Conservation (phyloP, 2,888 invertebrate species). For the Ctena decussata region DNA sequence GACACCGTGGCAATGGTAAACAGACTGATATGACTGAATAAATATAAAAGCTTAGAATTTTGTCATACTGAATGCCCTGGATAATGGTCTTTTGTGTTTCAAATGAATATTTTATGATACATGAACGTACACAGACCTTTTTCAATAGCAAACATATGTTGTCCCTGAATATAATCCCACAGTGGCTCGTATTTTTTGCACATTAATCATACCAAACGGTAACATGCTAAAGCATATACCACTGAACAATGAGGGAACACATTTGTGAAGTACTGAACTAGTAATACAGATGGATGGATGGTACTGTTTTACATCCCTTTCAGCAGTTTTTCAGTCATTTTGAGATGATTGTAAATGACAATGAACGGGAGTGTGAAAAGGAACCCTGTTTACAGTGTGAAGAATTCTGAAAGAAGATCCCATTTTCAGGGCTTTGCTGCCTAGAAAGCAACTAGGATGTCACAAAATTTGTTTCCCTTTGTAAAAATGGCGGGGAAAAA, state of each 20-base stretch:
- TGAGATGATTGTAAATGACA: no score
- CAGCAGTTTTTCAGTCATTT: no score
- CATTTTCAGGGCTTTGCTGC: no score
- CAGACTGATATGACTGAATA: slow-evolving; percentile 35
- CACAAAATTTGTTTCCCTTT: no score
- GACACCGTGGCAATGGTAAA: slow-evolving; percentile 11
- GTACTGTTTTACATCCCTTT: no score
- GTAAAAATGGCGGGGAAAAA: no score
- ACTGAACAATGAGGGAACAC: background rate
- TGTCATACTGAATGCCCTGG: slow-evolving; percentile 23
- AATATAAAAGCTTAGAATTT: slow-evolving; percentile 34
- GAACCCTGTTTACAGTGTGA: no score
- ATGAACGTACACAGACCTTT: slow-evolving; percentile 46
- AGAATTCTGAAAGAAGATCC: no score
- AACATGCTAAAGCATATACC: background rate
- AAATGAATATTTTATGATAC: slow-evolving; percentile 67
- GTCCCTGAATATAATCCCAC: slow-evolving; percentile 25
- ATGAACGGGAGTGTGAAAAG: no score
- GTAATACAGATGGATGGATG: no score
- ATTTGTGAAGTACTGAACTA: no score
- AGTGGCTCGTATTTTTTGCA: slow-evolving; percentile 6
- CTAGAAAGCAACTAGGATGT: no score
- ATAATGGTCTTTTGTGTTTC: slow-evolving; percentile 51
- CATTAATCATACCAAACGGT: background rate
- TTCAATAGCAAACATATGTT: slow-evolving; percentile 58